Evolutionary conservation across 2,888 invertebrate species (phyloP), one percentile per base, ranked within the genome.

Genomic region (Eugnorisma glareosa): DNA sequence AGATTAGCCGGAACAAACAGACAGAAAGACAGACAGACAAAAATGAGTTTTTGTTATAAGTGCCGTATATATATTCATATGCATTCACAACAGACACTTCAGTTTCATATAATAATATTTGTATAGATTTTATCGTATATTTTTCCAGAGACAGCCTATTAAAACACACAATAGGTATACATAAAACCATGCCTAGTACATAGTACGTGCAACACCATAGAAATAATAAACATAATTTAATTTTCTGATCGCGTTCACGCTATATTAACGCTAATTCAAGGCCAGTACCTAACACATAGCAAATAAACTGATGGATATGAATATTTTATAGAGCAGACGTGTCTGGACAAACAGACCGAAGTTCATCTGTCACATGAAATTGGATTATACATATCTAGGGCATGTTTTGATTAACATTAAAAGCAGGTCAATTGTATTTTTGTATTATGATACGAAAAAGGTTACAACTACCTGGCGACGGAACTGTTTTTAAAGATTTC

Each of bases 221-320:
- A 66, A 80, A 69, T 51, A 77, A 59, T 78, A 83, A 61, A 67
- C 40, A 31, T 71, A 73, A 73, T 81, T 80, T 28, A 64, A 84
- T 64, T 84, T 81, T 84, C 67, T 48, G 81, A 81, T 80, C 67
- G 73, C 76, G 67, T 84, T 28, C 68, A 72, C 69, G 64, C 63
- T 67, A 37, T 74, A 80, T 68, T 71, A 81, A 66, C 66, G 64
- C 24, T 77, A 83, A 83, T 81, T 83, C 84, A 88, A 86, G 88
- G 86, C 40, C 73, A 73, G 40, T 64, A 70, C 7, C 13, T 28
- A 57, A 70, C 71, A 74, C 54, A 79, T 28, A 63, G 43, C 59
- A 78, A 70, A 77, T 72, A 81, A 78, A 78, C 72, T 75, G 78
- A 81, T 73, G 63, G 79, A 85, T 77, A 37, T n/a, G 57, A 78